Evolutionary conservation across 2,888 invertebrate species (phyloP).

Genomic region (Parnassius orleans): DNA sequence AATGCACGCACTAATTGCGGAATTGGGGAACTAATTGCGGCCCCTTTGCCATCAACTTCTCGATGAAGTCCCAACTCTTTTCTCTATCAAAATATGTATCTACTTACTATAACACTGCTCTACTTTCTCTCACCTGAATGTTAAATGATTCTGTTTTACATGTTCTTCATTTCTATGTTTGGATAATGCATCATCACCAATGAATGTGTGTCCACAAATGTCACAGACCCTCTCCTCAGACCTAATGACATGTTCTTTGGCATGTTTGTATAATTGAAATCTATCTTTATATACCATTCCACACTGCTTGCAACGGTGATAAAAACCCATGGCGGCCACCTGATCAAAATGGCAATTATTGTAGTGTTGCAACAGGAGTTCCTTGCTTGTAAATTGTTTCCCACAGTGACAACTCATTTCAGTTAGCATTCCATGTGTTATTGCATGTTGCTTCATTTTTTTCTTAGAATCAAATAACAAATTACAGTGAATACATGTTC

Average conservation of each 20-base stretch:
- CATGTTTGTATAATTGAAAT: slow-evolving; percentile 63
- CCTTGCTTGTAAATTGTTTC: slow-evolving; percentile 52
- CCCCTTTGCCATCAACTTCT: too few species aligned
- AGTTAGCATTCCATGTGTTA: slow-evolving; percentile 44
- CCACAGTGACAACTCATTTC: slow-evolving; percentile 57
- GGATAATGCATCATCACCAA: slow-evolving; percentile 50
- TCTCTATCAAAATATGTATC: too few species aligned
- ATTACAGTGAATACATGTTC: slow-evolving; percentile 65
- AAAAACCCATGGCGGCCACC: slow-evolving; percentile 46
- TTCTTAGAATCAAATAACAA: slow-evolving; percentile 62
- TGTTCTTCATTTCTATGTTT: slow-evolving; percentile 60
- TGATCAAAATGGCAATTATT: slow-evolving; percentile 56
- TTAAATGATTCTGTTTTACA: slow-evolving; percentile 43
- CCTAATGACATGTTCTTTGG: slow-evolving; percentile 58
- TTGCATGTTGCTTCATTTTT: slow-evolving; percentile 62
- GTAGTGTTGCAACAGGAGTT: slow-evolving; percentile 53
- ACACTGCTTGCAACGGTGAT: slow-evolving; percentile 68
- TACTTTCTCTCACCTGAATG: slow-evolving; percentile 48
- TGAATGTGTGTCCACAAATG: slow-evolving; percentile 59
- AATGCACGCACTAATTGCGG: too few species aligned
- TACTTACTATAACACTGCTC: too few species aligned
- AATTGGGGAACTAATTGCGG: too few species aligned
- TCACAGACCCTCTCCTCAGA: slow-evolving; percentile 58
- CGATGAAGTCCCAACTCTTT: too few species aligned
- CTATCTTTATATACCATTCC: slow-evolving; percentile 59